These are phyloP conservation scores for Charanyca ferruginea DNA, from an alignment of 2,888 invertebrate species.

Conservation along the genomic window DNA sequence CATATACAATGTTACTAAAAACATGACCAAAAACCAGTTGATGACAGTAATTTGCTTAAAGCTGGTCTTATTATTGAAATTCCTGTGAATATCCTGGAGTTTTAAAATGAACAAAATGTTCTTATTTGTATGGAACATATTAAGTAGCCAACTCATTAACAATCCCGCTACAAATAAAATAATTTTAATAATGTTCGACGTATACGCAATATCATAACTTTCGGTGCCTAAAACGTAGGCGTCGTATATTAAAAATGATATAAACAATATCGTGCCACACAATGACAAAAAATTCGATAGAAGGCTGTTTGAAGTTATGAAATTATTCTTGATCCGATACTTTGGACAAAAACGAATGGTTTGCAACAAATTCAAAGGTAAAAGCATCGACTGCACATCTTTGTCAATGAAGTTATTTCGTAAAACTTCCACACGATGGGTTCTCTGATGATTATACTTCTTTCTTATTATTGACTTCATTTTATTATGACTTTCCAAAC, in stretches of 20 bases:
- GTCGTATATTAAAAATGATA: neutral
- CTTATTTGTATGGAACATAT: neutral
- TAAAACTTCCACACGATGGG: neutral
- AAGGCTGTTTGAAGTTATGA: conserved; percentile 8
- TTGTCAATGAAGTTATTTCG: conserved; percentile 5
- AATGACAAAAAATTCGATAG: conserved; percentile 3
- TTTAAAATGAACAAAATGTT: conserved; percentile 8
- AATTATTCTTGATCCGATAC: conserved; percentile 12
- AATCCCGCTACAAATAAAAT: neutral
- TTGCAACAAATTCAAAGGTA: conserved; percentile 19
- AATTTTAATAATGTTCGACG: neutral
- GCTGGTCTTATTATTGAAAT: neutral
- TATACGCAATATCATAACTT: no score
- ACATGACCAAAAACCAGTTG: neutral
- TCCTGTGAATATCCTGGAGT: conserved; percentile 24
- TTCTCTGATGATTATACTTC: neutral
- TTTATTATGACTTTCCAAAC: neutral
- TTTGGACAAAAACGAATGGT: conserved; percentile 12
- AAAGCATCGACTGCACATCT: conserved; percentile 25
- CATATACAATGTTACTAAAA: neutral
- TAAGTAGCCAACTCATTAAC: neutral
- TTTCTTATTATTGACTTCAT: neutral
- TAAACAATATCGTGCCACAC: neutral
- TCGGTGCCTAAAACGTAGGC: neutral
- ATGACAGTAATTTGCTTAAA: neutral